These are phyloP conservation scores for Chlamydotis undulata DNA, from an alignment of 2,113 vertebrate species.

Conservation along the genomic window DNA sequence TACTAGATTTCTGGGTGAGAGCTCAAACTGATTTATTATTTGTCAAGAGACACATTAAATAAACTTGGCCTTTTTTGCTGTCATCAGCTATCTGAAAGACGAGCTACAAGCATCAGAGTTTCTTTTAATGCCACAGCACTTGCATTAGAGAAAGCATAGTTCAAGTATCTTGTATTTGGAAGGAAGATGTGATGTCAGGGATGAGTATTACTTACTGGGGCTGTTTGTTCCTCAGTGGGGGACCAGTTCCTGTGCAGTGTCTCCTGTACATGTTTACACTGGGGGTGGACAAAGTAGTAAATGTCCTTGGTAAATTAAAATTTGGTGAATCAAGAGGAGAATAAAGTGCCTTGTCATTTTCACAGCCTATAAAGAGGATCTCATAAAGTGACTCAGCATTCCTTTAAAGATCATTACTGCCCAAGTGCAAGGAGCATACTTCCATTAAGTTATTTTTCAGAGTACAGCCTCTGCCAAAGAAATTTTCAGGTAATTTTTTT, in stretches of 20 bases:
- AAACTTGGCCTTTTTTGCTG: conserved; percentile 57
- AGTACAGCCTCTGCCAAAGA: neutral
- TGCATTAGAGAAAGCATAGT: neutral
- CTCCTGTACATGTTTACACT: neutral
- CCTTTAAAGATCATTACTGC: neutral
- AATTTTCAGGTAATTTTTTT: neutral
- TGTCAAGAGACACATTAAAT: conserved; percentile 59
- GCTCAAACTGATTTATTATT: conserved; percentile 44
- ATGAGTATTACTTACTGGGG: neutral
- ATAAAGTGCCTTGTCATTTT: neutral
- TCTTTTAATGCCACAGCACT: conserved; percentile 34
- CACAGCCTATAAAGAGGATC: neutral
- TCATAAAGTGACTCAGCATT: neutral
- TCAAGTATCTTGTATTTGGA: neutral
- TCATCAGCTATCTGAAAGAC: conserved; percentile 43
- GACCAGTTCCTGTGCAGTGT: neutral
- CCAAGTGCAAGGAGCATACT: neutral
- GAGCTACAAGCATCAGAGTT: conserved; percentile 12
- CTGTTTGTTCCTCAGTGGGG: neutral
- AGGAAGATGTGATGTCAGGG: neutral
- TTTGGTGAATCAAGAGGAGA: neutral
- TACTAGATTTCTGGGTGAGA: conserved; percentile 27
- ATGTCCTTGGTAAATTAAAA: neutral
- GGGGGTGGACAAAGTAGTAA: neutral
- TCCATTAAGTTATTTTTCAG: neutral